Percentiles rank a stretch among this genome's conserved stretches.
Conservation (phyloP, 2,888 invertebrate species). For the Acronicta alni region DNA sequence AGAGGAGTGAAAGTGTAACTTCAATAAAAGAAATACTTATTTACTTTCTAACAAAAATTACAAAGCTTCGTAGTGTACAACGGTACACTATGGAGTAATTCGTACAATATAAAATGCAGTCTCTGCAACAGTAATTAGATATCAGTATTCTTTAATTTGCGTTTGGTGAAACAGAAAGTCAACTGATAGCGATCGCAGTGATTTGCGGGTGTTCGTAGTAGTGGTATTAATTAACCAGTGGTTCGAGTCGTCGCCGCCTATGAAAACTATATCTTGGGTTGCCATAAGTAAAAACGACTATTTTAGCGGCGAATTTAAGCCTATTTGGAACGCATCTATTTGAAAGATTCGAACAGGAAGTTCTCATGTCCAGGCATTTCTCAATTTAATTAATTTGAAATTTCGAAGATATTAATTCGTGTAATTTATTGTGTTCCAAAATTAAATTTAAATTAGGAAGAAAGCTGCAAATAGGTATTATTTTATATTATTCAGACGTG, state of each 20-base stretch:
- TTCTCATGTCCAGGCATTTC: conserved; percentile 2
- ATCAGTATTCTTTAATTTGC: conserved; percentile 32
- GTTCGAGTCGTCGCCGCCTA: conserved; percentile 15
- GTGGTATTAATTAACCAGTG: conserved; percentile 34
- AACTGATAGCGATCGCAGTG: conserved; percentile 30
- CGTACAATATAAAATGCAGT: conserved; percentile 32
- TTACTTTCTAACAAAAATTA: conserved; percentile 62
- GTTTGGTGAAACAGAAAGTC: conserved; percentile 48
- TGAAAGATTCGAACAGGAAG: conserved; percentile 11
- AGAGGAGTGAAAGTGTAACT: conserved; percentile 61
- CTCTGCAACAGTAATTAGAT: conserved; percentile 33
- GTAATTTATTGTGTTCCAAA: too few species aligned
- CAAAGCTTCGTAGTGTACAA: conserved; percentile 35
- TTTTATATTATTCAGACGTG: too few species aligned
- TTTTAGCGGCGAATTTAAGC: conserved; percentile 7
- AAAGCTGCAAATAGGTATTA: too few species aligned
- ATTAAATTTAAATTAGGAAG: too few species aligned
- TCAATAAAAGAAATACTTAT: conserved; percentile 43
- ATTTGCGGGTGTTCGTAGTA: conserved; percentile 42
- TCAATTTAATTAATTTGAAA: conserved; percentile 8
- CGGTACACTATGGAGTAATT: conserved; percentile 20
- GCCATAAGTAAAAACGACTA: conserved; percentile 8
- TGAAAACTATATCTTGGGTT: conserved; percentile 19
- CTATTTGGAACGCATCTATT: conserved; percentile 2
- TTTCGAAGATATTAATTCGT: conserved; percentile 1